These are phyloP conservation scores for Ylistrum balloti DNA, from an alignment of 1,140 invertebrate genomes.

Conservation along the genomic window DNA sequence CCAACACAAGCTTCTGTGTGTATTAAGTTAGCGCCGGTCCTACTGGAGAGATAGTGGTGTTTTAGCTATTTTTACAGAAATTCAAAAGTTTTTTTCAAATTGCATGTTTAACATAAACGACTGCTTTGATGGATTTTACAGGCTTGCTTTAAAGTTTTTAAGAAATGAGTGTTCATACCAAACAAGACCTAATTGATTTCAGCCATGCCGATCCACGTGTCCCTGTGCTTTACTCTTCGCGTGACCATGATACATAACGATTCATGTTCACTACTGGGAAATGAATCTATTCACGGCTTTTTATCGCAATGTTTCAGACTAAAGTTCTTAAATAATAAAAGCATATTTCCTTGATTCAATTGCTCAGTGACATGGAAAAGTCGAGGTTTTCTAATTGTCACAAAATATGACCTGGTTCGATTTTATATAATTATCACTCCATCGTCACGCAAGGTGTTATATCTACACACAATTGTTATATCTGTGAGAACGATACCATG, in stretches of 20 bases:
- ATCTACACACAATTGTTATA: background rate
- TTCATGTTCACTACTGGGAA: background rate
- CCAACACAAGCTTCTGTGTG: too few species aligned
- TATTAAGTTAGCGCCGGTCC: too few species aligned
- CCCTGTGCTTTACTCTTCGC: background rate
- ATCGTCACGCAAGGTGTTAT: background rate
- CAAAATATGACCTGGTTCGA: conserved; percentile 2
- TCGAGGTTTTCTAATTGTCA: background rate
- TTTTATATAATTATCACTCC: background rate
- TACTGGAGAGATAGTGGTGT: too few species aligned
- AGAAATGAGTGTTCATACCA: too few species aligned
- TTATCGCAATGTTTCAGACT: background rate
- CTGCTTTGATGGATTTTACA: too few species aligned
- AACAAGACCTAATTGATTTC: too few species aligned
- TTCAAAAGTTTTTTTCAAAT: too few species aligned
- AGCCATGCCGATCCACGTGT: background rate
- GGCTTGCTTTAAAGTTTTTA: too few species aligned
- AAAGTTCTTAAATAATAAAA: background rate
- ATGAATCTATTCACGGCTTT: background rate
- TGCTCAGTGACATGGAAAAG: background rate
- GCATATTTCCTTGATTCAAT: background rate
- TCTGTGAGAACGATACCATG: background rate
- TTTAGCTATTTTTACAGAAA: too few species aligned
- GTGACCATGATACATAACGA: background rate
- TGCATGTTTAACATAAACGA: too few species aligned